A percentile compares a stretch with the other conserved stretches of the same genome.
These are phyloP conservation scores for Mallateleia sp. DNA, from an alignment of 2,888 invertebrate genomes.

Conservation along the genomic window DNA sequence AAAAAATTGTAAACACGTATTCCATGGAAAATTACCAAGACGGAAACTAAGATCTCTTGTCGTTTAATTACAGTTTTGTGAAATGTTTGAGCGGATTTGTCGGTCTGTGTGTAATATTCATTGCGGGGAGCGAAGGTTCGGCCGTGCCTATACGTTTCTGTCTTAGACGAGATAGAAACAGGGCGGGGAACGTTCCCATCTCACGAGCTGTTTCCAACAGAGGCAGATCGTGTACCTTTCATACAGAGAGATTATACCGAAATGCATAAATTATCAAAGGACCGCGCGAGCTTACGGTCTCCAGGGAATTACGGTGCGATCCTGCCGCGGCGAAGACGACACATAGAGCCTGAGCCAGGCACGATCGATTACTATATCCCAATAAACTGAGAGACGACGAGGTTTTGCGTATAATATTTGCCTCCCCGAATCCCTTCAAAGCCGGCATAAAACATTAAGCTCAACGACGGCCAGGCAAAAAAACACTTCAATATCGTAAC, in stretches of 20 bases:
- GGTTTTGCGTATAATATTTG: slow-evolving; percentile 64
- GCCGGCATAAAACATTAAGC: slow-evolving; percentile 38
- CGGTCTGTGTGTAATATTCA: slow-evolving; percentile 72
- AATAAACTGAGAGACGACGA: slow-evolving; percentile 64
- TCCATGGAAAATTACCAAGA: not conserved
- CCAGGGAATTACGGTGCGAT: slow-evolving; percentile 77
- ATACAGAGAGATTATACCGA: slow-evolving; percentile 85
- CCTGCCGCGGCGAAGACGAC: slow-evolving; percentile 71
- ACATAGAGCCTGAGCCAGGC: slow-evolving; percentile 43
- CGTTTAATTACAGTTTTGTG: slow-evolving; percentile 10
- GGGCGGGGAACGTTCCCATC: slow-evolving; percentile 66
- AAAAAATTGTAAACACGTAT: too few species aligned
- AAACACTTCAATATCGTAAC: slow-evolving; percentile 6
- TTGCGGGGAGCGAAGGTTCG: slow-evolving; percentile 29
- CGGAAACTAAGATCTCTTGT: not conserved
- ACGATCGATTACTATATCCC: slow-evolving; percentile 74
- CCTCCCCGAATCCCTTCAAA: slow-evolving; percentile 49
- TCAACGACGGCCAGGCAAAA: slow-evolving; percentile 1
- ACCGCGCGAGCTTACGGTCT: slow-evolving; percentile 77
- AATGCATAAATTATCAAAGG: slow-evolving; percentile 87
- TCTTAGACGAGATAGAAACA: slow-evolving; percentile 73
- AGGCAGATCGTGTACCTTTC: slow-evolving; percentile 80
- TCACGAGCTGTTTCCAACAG: slow-evolving; percentile 72
- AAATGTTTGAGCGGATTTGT: slow-evolving; percentile 42
- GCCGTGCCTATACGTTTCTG: slow-evolving; percentile 47